Evolutionary conservation across 2,888 invertebrate genomes (phyloP).

Genomic region (Cheilosia urbana): DNA sequence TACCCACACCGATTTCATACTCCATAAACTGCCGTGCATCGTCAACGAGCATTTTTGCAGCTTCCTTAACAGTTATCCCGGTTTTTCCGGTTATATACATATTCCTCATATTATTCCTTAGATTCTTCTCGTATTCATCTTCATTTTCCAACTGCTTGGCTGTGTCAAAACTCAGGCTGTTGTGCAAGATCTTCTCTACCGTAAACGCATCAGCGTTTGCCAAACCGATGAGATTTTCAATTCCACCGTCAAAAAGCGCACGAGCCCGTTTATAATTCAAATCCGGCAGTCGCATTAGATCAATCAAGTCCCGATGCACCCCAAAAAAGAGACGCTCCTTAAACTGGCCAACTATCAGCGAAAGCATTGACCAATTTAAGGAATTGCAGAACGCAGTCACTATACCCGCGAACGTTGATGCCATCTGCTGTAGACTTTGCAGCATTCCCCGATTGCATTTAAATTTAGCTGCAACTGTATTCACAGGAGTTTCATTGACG

Average conservation of each 20-base stretch:
- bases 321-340: slow-evolving; percentile 97
- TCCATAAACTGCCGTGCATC: slow-evolving; percentile 90
- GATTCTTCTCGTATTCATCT: slow-evolving; percentile 86
- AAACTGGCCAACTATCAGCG: slow-evolving; percentile 95
- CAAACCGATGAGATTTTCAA: slow-evolving; percentile 90
- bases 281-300: slow-evolving; percentile 93
- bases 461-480: slow-evolving; percentile 92
- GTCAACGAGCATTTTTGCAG: slow-evolving; percentile 90
- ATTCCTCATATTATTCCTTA: slow-evolving; percentile 88
- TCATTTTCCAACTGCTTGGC: slow-evolving; percentile 90
- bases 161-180: slow-evolving; percentile 93
- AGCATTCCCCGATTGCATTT: slow-evolving; percentile 94
- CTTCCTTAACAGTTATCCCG: slow-evolving; percentile 92
- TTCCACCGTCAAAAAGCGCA: slow-evolving; percentile 91
- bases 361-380: slow-evolving; percentile 95
- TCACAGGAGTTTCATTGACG: slow-evolving; percentile 94
- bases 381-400: slow-evolving; percentile 97
- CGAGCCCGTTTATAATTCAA: slow-evolving; percentile 94
- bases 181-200: slow-evolving; percentile 91
- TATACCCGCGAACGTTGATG: slow-evolving; percentile 98
- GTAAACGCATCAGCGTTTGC: slow-evolving; percentile 89
- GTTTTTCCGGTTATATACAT: slow-evolving; percentile 92
- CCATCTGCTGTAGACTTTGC: slow-evolving; percentile 96
- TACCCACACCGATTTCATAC: slow-evolving; percentile 89
- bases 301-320: slow-evolving; percentile 95